Conservation (phyloP, 2,113 vertebrate genomes). For the Pleuronectes platessa region DNA sequence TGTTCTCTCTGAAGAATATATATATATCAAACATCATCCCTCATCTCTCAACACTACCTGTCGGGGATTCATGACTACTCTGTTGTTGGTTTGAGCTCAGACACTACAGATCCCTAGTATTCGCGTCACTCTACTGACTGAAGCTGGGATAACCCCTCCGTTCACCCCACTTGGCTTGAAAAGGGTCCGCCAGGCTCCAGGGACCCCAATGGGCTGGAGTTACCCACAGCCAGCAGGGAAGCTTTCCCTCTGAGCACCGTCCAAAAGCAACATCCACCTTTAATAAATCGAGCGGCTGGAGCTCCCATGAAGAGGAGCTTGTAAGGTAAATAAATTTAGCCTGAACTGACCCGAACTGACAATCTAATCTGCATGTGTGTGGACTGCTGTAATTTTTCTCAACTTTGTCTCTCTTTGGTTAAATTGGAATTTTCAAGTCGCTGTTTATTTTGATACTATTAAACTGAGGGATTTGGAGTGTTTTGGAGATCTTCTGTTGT, state of each 20-base stretch:
- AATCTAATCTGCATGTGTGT: conserved; percentile 3
- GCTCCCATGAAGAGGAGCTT: conserved; percentile 17
- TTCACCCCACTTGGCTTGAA: conserved; percentile 34
- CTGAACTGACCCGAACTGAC: background rate
- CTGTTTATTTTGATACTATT: too few relatives aligned
- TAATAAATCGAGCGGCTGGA: background rate
- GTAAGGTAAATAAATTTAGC: conserved; percentile 31
- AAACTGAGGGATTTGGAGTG: too few relatives aligned
- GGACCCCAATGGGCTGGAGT: conserved; percentile 26
- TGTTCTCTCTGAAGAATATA: background rate
- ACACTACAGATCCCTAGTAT: conserved; percentile 27
- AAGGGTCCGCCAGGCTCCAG: conserved; percentile 29
- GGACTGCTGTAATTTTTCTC: background rate
- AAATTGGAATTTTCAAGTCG: too few relatives aligned
- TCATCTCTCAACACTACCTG: conserved; percentile 7
- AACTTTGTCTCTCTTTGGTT: background rate
- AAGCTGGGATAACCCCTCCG: conserved; percentile 1
- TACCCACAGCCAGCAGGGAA: conserved; percentile 33
- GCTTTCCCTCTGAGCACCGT: background rate
- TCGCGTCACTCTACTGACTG: conserved; percentile 11
- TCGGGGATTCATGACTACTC: conserved; percentile 12
- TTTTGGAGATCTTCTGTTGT: too few relatives aligned
- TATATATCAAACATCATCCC: conserved; percentile 3
- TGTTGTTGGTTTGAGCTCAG: conserved; percentile 35
- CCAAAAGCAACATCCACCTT: background rate